Conservation (phyloP, 2,797 vertebrate species). For the Peromyscus aztecus region DNA sequence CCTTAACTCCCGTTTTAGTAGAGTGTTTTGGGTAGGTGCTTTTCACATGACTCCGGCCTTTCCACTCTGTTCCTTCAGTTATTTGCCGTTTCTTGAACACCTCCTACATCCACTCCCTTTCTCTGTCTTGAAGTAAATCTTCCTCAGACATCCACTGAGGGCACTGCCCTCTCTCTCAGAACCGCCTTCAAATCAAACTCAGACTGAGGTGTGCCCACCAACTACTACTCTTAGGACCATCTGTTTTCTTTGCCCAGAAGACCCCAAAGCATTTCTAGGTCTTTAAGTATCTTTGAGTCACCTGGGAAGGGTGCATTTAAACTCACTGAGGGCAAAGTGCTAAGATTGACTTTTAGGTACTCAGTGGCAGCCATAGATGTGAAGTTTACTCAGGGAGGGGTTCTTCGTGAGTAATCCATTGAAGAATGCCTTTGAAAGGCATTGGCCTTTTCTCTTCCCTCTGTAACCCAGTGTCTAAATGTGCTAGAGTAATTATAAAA, state of each 20-base stretch:
- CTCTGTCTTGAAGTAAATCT: constrained; percentile 13
- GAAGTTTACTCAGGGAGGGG: constrained; percentile 36
- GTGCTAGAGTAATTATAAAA: constrained; percentile 19
- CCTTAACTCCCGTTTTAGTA: neutral
- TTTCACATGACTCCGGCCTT: neutral
- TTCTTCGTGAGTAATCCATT: constrained; percentile 64
- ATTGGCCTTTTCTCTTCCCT: constrained; percentile 60
- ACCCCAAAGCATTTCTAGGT: constrained; percentile 65
- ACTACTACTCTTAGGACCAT: constrained; percentile 54
- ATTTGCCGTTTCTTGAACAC: neutral
- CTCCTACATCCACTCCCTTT: neutral
- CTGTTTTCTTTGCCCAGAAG: constrained; percentile 65
- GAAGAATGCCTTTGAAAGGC: constrained; percentile 65
- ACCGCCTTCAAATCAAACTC: constrained; percentile 63
- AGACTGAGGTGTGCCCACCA: constrained; percentile 47
- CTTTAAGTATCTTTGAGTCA: constrained; percentile 63
- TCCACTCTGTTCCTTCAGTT: neutral
- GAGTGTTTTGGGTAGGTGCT: neutral
- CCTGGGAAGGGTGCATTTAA: constrained; percentile 58
- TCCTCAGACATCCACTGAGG: constrained; percentile 36
- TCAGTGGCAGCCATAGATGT: constrained; percentile 51
- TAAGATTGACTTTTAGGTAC: constrained; percentile 60
- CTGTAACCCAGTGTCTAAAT: neutral
- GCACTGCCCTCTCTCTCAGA: constrained; percentile 43
- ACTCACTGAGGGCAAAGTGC: constrained; percentile 62